phyloP scores from a whole-genome alignment of 2,888 invertebrate species.

The Idaea aversata region DNA sequence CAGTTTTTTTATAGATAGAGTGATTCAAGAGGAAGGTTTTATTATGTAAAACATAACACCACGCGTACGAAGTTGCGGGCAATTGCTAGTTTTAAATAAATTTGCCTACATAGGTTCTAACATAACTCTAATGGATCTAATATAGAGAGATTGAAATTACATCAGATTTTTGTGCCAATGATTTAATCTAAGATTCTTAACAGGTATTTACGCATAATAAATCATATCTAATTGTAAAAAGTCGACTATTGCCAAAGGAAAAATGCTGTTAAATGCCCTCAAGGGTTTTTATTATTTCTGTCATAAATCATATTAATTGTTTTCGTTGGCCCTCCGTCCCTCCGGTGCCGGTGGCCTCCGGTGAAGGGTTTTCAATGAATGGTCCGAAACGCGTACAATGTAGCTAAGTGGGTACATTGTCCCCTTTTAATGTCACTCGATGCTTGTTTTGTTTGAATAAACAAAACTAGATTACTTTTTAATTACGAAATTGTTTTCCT shows the following conservation, averaged over 20 bases:
- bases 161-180: too few relatives aligned
- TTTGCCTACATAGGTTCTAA: too few relatives aligned
- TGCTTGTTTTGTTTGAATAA: constrained; percentile 32
- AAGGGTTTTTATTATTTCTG: constrained; percentile 72
- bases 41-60: too few relatives aligned
- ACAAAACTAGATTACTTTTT: constrained; percentile 36
- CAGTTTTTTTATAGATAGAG: too few relatives aligned
- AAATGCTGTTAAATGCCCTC: constrained; percentile 66
- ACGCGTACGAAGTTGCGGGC: too few relatives aligned
- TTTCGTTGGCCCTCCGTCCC: constrained; percentile 46
- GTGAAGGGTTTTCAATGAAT: constrained; percentile 47
- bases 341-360: constrained; percentile 17
- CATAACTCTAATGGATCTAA: too few relatives aligned
- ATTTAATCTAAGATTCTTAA: too few relatives aligned
- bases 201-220: constrained; percentile 33
- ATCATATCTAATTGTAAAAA: constrained; percentile 61
- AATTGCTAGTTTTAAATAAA: too few relatives aligned
- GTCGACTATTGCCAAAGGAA: constrained; percentile 63
- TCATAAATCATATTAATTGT: constrained; percentile 75
- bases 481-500: constrained; percentile 38
- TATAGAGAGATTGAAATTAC: too few relatives aligned
- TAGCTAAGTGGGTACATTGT: constrained; percentile 30
- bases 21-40: too few relatives aligned
- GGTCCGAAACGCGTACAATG: constrained; percentile 5
- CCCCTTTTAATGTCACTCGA: constrained; percentile 39